Evolutionary conservation across 2,797 vertebrate species (phyloP).

Genomic region (Crax fasciolata): DNA sequence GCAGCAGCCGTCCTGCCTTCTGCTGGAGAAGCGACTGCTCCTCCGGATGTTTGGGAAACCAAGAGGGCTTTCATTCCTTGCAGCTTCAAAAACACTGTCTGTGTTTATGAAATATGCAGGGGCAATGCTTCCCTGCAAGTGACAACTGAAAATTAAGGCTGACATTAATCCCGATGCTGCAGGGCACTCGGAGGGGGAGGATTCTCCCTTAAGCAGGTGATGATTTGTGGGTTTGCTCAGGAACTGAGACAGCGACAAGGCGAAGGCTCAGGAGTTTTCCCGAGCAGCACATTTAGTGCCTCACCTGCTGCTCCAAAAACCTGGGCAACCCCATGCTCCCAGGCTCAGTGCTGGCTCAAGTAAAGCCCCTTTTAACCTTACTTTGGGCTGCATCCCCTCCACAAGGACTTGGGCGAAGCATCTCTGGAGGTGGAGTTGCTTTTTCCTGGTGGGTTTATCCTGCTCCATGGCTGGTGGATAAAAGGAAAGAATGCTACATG

Average conservation of each 20-base stretch:
- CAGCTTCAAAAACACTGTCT: slow-evolving; percentile 16
- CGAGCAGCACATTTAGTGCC: neutral
- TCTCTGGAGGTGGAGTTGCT: neutral
- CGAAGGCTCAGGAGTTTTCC: neutral
- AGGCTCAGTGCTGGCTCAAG: neutral
- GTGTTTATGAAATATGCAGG: slow-evolving; percentile 32
- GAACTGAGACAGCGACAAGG: neutral
- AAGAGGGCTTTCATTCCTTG: slow-evolving; percentile 7
- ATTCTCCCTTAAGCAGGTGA: neutral
- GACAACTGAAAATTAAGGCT: slow-evolving; percentile 38
- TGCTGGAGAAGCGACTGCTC: slow-evolving; percentile 38
- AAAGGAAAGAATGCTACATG: neutral
- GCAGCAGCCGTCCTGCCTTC: slow-evolving; percentile 33
- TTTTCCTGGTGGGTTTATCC: neutral
- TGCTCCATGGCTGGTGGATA: neutral
- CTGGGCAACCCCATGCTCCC: neutral
- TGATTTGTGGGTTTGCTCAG: slow-evolving; percentile 17
- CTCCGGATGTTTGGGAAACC: neutral
- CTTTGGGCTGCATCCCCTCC: neutral
- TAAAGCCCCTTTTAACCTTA: neutral
- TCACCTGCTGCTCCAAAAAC: neutral
- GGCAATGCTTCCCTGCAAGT: neutral
- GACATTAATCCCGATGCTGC: slow-evolving; percentile 27
- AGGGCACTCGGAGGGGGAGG: neutral
- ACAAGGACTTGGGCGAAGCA: neutral